Base-by-base conservation (phyloP, 2,113 vertebrate genomes). In the Dromaius novaehollandiae region DNA sequence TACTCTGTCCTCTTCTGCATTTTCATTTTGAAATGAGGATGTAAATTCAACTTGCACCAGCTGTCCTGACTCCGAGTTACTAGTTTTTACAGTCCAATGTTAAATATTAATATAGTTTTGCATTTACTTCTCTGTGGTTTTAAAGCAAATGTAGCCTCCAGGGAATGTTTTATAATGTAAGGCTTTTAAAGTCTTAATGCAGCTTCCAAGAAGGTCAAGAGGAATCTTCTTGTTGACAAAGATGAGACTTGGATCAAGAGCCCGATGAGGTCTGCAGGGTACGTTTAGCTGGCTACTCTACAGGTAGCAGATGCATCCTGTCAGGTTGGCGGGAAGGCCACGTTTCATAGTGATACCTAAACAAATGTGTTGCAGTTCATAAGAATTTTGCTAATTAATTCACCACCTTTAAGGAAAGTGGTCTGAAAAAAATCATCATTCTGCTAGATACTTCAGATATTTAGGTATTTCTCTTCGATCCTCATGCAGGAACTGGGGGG, bases 51-150 rank as follows among this genome's bases (percentile, higher is more conserved):
- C 82, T 91, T 97, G 68, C 74, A 76, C 83, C 96, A 94, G 86
- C 93, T 96, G 77, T 80, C 65, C 78, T 81, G 83, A 87, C 83
- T 94, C 80, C 6, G 65, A 82, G 56, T 73, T 93, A 51, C 61
- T 61, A 53, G 88, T 92, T 95, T 96, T 93, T 87, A 75, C 65
- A 93, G 70, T 60, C 77, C 63, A 51, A 89, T 90, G 83, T 90
- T 91, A 96, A 95, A 96, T 95, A 95, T 88, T 96, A 93, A 96
- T 93, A 85, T 25, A 96, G 84, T 95, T 95, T 95, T 93, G 82
- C 93, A 56, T 96, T 89, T 77, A 85, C 65, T 88, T 93, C 77
- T 19, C 86, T 28, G 93, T 89, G 85, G 89, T 61, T 93, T 96
- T 86, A 92, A 74, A 86, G 89, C 93, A 96, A 95, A 95, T 82